A percentile compares a stretch with the other conserved stretches of the same genome.
Conservation (phyloP, 2,888 invertebrate species). For the Sesia bembeciformis region DNA sequence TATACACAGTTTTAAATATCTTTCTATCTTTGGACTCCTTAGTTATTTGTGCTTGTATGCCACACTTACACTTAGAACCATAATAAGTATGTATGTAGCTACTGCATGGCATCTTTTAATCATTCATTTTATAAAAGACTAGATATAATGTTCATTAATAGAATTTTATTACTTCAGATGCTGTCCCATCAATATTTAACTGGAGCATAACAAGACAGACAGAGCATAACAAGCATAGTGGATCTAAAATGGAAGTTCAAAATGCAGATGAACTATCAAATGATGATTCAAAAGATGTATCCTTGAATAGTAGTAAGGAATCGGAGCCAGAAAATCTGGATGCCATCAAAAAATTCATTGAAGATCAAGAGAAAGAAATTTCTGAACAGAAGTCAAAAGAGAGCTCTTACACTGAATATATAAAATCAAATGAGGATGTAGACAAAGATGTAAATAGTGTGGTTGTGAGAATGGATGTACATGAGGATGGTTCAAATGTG, state of each 20-base stretch:
- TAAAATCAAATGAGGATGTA: too few relatives aligned
- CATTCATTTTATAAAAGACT: not conserved
- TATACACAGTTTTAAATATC: too few relatives aligned
- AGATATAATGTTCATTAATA: not conserved
- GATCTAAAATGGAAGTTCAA: conserved; percentile 18
- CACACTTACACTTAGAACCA: too few relatives aligned
- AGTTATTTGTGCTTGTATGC: too few relatives aligned
- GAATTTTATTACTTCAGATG: conserved; percentile 54
- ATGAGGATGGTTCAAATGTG: not conserved
- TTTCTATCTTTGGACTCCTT: too few relatives aligned
- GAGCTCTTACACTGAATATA: not conserved
- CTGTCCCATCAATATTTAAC: conserved; percentile 82
- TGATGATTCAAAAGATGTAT: conserved; percentile 10
- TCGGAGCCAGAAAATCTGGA: conserved; percentile 52
- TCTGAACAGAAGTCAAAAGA: conserved; percentile 2
- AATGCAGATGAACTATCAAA: conserved; percentile 9
- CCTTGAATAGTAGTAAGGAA: conserved; percentile 26
- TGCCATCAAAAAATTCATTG: conserved; percentile 51
- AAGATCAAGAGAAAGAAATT: conserved; percentile 35
- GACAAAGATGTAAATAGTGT: too few relatives aligned
- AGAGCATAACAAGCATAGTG: not conserved
- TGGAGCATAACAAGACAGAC: conserved; percentile 52
- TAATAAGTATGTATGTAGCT: too few relatives aligned
- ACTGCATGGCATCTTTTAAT: too few relatives aligned
- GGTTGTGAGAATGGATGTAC: too few relatives aligned